Conservation (phyloP, 2,113 vertebrate species). For the Panthera tigris region DNA sequence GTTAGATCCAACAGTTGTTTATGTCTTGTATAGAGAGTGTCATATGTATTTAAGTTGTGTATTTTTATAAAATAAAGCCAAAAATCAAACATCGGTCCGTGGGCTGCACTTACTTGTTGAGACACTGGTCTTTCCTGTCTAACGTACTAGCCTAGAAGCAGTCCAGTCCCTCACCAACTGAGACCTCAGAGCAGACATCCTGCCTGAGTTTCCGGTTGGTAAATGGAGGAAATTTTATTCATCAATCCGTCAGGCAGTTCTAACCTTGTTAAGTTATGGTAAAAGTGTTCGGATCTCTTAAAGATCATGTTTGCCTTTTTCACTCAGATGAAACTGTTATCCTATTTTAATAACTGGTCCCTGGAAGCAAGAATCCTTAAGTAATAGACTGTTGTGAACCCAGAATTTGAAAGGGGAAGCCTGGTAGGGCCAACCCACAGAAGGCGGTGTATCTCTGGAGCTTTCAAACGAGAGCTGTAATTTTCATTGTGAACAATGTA, state of each 20-base stretch:
- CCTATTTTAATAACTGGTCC: neutral
- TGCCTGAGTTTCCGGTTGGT: neutral
- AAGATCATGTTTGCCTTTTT: constrained; percentile 1
- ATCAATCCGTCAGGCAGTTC: neutral
- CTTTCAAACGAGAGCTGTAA: neutral
- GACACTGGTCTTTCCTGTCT: neutral
- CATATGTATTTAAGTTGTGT: constrained; percentile 78
- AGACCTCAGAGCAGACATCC: neutral
- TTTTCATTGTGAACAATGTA: neutral
- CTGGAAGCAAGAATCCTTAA: neutral
- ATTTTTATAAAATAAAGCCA: constrained; percentile 82
- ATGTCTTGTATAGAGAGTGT: constrained; percentile 69
- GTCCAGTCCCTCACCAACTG: neutral
- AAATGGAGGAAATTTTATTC: neutral
- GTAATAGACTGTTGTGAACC: neutral
- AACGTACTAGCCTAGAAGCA: neutral
- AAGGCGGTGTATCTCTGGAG: neutral
- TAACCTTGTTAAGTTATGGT: neutral
- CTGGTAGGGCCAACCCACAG: neutral
- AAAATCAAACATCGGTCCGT: constrained; percentile 61
- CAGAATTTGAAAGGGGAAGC: neutral
- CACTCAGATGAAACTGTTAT: constrained; percentile 22
- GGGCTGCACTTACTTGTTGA: neutral
- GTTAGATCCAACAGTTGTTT: constrained; percentile 14
- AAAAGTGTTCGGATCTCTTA: neutral